phyloP scores from a whole-genome alignment of 2,797 vertebrate species.

The Sebastes diploproa region DNA sequence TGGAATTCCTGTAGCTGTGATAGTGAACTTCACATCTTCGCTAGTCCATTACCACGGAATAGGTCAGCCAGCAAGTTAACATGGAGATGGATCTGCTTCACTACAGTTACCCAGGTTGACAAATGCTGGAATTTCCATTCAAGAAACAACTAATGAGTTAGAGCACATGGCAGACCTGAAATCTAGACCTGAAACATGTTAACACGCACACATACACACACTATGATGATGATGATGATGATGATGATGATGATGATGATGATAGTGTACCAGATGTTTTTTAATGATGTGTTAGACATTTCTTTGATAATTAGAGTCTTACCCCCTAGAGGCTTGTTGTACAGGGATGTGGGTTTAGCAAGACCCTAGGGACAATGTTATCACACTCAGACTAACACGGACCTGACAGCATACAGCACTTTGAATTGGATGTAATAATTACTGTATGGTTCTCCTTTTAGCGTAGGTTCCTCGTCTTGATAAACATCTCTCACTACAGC shows the following conservation, averaged over 20 bases:
- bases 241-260: not conserved
- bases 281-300: conserved; percentile 13
- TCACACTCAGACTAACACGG: not conserved
- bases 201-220: not conserved
- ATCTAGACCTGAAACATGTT: not conserved
- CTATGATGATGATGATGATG: not conserved
- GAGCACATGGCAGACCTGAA: not conserved
- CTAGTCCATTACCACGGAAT: not conserved
- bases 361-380: not conserved
- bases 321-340: not conserved
- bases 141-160: not conserved
- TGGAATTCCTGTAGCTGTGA: not conserved
- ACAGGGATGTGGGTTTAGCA: not conserved
- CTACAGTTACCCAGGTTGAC: not conserved
- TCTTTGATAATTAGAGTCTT: conserved; percentile 13
- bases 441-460: not conserved
- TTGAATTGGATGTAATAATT: conserved; percentile 7
- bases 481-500: not conserved
- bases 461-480: not conserved
- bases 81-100: not conserved
- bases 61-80: too few relatives aligned
- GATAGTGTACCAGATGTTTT: conserved; percentile 11
- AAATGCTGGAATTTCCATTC: not conserved
- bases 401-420: not conserved
- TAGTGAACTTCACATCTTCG: not conserved